A percentile compares a stretch with the other conserved stretches of the same genome.
Conservation (phyloP, 2,113 vertebrate genomes). For the Pygoscelis antarcticus region DNA sequence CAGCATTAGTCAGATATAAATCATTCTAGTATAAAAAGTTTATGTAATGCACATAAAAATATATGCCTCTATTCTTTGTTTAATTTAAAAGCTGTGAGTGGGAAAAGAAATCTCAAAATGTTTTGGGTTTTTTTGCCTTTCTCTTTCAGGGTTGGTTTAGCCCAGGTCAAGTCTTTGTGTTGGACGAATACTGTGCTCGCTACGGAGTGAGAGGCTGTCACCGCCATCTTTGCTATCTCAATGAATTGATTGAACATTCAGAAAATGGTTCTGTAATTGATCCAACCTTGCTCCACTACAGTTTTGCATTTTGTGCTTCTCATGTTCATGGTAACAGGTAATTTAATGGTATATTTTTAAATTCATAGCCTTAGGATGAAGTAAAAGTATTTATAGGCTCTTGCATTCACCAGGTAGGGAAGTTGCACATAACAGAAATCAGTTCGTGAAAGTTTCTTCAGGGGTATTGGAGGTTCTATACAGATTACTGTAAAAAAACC, state of each 20-base stretch:
- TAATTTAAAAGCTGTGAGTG: background rate
- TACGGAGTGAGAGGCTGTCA: conserved; percentile 94
- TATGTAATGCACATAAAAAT: background rate
- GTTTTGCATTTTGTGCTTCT: conserved; percentile 98
- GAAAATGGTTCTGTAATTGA: conserved; percentile 90
- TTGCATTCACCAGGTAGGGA: background rate
- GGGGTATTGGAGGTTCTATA: background rate
- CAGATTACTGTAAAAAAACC: background rate
- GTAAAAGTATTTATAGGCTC: background rate
- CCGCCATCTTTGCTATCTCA: conserved; percentile 94
- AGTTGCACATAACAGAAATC: background rate
- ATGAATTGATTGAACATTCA: conserved; percentile 90
- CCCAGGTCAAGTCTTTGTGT: conserved; percentile 94
- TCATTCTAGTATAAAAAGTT: background rate
- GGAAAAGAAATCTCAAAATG: background rate
- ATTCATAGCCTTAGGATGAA: background rate
- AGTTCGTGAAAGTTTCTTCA: background rate
- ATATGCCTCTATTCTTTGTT: background rate
- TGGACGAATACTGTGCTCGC: conserved; percentile 96
- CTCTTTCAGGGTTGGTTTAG: conserved; percentile 95
- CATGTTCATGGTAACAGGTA: conserved; percentile 99
- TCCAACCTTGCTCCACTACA: conserved; percentile 97
- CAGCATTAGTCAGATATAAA: background rate
- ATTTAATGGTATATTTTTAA: conserved; percentile 19
- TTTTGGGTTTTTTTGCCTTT: background rate